Conservation (phyloP, 2,113 vertebrate genomes). For the Dicrurus megarhynchus region DNA sequence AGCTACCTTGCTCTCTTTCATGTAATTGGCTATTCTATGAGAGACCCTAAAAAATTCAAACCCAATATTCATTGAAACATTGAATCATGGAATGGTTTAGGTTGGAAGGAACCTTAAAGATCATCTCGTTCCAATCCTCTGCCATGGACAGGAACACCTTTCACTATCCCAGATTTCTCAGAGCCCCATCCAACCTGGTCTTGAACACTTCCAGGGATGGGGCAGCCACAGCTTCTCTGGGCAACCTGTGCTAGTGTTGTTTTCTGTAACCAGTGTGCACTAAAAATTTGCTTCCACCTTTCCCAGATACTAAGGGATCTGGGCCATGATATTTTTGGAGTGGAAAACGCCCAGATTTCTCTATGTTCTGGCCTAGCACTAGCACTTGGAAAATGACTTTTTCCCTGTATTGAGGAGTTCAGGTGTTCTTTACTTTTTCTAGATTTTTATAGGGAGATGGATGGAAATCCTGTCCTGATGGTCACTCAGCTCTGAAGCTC, state of each 20-base stretch:
- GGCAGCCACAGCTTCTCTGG: background rate
- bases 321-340: background rate
- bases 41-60: background rate
- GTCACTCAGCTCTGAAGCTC: background rate
- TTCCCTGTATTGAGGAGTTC: background rate
- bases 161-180: fast-evolving
- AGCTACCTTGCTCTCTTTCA: background rate
- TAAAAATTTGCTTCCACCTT: background rate
- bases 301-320: background rate
- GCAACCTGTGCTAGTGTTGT: background rate
- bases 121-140: background rate
- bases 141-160: background rate
- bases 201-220: background rate
- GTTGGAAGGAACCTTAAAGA: background rate
- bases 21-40: background rate
- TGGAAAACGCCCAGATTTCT: background rate
- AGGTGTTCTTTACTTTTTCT: background rate
- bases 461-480: background rate
- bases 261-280: background rate
- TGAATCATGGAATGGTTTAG: background rate
- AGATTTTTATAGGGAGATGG: background rate
- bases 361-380: background rate
- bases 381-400: background rate
- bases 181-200: background rate
- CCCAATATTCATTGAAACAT: background rate